Percentiles rank a stretch among this genome's conserved stretches.
phyloP scores from a whole-genome alignment of 2,888 invertebrate genomes.

The Priocnemis perturbator region DNA sequence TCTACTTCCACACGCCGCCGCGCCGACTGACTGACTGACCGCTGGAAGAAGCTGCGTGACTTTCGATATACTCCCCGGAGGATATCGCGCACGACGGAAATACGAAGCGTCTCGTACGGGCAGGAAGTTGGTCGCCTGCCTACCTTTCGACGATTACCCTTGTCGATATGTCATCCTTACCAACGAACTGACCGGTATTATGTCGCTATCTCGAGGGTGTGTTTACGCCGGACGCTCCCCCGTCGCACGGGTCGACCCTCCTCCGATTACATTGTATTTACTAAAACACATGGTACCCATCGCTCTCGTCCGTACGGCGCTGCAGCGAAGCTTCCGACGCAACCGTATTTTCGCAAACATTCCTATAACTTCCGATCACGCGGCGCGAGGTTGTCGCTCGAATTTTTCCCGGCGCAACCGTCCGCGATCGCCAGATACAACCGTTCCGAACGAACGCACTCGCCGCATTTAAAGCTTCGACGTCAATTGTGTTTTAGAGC shows the following conservation, averaged over 20 bases:
- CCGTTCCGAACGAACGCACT: not conserved
- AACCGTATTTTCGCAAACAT: too few species aligned
- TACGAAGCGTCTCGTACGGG: not conserved
- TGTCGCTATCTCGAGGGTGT: too few species aligned
- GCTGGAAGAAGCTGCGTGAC: not conserved
- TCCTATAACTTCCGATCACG: too few species aligned
- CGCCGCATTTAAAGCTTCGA: not conserved
- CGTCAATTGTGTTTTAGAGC: slow-evolving; percentile 33
- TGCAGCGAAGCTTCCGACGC: too few species aligned
- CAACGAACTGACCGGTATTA: too few species aligned
- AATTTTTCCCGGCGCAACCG: not conserved
- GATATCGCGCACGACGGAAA: slow-evolving; percentile 7
- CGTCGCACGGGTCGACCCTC: too few species aligned
- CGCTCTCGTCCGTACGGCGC: too few species aligned
- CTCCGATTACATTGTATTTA: too few species aligned
- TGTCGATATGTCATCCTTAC: too few species aligned
- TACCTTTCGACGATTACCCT: not conserved
- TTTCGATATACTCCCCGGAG: not conserved
- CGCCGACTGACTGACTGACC: slow-evolving; percentile 4
- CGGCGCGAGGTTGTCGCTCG: too few species aligned
- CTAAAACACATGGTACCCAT: too few species aligned
- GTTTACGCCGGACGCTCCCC: slow-evolving; percentile 11
- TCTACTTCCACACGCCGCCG: not conserved
- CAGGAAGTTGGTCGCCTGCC: not conserved
- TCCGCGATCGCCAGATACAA: slow-evolving; percentile 13